Base-by-base conservation (phyloP, 2,888 invertebrate species). In the Teleiodes luculella region DNA sequence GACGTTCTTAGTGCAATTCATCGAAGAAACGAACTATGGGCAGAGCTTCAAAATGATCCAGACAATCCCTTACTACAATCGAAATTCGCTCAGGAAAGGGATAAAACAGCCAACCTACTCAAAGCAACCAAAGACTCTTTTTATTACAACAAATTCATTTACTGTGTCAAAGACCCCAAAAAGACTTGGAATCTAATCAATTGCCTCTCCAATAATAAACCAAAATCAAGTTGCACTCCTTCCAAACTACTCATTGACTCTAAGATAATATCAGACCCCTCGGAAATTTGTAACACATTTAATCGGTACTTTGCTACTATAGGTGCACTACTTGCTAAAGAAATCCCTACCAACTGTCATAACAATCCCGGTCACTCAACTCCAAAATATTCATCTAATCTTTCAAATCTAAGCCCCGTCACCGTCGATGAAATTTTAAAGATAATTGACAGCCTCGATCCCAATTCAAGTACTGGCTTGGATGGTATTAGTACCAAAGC, bases 111-210 rank as follows among this genome's bases (percentile, higher is more conserved):
- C 8, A 11, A 24, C 7, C n/a, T 49, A 7, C 43, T 53, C 16
- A 41, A 56, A 37, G 37, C 28, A 1, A 50, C 53, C 4, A 56
- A 56, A 37, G 43, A 52, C 6, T 24, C 37, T n/a, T 55, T 37
- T n/a, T 54, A 45, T 20, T 37, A 37, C 37, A 30, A 37, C 1
- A 10, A 45, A 48, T 52, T 55, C 24, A 16, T 31, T 3, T 48
- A 49, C 3, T 56, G 53, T 28, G 31, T 10, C 16, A 53, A 37
- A 16, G 52, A 56, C 14, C 53, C 56, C 1, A 56, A 56, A 24
- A 55, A 52, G 30, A 47, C 33, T 16, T 55, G 55, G 52, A 35
- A 52, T 2, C 43, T 54, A 1, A 55, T 51, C 3, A 51, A 51
- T n/a, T 6, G 10, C 14, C 28, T 55, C 10, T 20, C 6, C 24